Percentiles rank a stretch among this genome's conserved stretches.
These are phyloP conservation scores for Acholoe squamosa DNA, from an alignment of 2,888 invertebrate species.

Conservation along the genomic window DNA sequence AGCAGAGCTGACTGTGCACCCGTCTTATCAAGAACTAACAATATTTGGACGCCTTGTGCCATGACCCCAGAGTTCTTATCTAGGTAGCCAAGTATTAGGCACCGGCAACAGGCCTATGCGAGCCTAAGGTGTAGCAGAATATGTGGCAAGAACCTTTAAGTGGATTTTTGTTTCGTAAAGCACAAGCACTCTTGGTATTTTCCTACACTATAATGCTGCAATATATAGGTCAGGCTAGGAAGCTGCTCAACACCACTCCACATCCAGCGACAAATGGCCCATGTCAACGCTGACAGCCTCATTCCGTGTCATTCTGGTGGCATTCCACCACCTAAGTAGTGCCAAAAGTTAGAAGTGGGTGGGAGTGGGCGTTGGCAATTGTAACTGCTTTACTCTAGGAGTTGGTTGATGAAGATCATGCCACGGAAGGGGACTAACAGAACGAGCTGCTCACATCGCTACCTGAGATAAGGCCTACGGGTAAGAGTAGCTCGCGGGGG, in stretches of 20 bases:
- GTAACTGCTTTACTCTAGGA: background rate
- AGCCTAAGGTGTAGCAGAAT: background rate
- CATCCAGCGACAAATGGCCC: slow-evolving; percentile 40
- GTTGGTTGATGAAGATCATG: background rate
- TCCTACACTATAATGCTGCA: background rate
- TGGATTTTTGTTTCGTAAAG: background rate
- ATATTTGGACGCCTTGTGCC: slow-evolving; percentile 52
- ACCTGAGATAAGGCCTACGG: background rate
- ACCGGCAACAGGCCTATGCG: background rate
- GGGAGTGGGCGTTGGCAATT: slow-evolving; percentile 44
- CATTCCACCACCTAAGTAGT: slow-evolving; percentile 40
- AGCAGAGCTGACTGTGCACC: background rate
- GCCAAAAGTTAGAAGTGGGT: slow-evolving; percentile 56
- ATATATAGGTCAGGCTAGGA: background rate
- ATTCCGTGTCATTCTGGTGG: slow-evolving; percentile 24
- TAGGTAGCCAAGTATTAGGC: background rate
- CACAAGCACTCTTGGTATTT: background rate
- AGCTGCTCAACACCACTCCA: slow-evolving; percentile 1
- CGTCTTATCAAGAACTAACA: slow-evolving; percentile 46
- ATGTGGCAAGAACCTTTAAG: background rate
- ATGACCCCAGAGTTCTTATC: slow-evolving; percentile 16
- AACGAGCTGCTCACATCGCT: background rate
- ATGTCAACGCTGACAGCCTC: slow-evolving; percentile 34
- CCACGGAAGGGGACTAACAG: background rate
- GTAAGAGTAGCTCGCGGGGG: background rate